phyloP scores from a whole-genome alignment of 2,797 vertebrate species.

The Clarias pachynema region DNA sequence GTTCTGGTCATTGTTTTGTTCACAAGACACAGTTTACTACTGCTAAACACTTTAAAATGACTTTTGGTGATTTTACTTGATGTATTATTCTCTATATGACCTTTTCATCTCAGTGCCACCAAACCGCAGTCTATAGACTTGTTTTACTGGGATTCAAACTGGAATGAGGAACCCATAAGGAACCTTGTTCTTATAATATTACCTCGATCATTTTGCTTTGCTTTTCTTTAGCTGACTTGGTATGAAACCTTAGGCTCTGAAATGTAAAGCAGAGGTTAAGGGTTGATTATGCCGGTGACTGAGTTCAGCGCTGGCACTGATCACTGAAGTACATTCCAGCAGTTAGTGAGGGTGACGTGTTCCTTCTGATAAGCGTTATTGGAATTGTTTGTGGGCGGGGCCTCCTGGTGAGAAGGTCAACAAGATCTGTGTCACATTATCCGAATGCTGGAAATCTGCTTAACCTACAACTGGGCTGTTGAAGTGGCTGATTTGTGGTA shows the following conservation, averaged over 20 bases:
- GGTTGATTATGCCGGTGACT: background rate
- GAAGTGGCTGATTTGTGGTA: constrained; percentile 45
- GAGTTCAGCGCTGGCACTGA: background rate
- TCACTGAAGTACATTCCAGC: background rate
- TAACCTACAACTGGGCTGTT: constrained; percentile 74
- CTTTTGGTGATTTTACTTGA: background rate
- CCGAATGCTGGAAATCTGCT: constrained; percentile 75
- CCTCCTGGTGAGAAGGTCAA: constrained; percentile 3
- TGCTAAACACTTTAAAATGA: background rate
- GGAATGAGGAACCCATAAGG: background rate
- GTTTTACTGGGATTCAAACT: background rate
- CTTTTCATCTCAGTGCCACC: too few relatives aligned
- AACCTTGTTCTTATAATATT: background rate
- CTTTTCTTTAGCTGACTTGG: background rate
- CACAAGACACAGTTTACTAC: background rate
- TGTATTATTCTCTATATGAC: background rate
- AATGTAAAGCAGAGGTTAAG: background rate
- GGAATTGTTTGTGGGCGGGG: constrained; percentile 68
- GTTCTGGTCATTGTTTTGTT: background rate
- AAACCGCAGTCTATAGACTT: background rate
- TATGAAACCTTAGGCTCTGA: background rate
- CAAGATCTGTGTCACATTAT: constrained; percentile 74
- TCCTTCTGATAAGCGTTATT: constrained; percentile 72
- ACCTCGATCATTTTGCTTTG: background rate
- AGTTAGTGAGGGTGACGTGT: constrained; percentile 64